phyloP scores from a whole-genome alignment of 2,113 vertebrate species.

The Poeciliopsis occidentalis region DNA sequence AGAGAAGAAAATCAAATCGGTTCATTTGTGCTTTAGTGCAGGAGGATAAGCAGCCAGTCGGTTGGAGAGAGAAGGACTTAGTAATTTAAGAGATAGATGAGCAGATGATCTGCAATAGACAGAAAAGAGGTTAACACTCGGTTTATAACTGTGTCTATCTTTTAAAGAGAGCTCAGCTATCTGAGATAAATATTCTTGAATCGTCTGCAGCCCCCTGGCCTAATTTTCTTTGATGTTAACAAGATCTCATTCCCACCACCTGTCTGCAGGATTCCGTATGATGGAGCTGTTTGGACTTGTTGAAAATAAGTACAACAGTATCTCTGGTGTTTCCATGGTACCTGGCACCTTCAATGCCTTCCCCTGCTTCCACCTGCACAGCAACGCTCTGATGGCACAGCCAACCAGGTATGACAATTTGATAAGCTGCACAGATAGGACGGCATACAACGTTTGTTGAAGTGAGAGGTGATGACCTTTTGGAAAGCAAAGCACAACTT shows the following conservation, averaged over 20 bases:
- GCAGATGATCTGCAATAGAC: no score
- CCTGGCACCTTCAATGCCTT: slow-evolving; percentile 95
- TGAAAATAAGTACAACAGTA: slow-evolving; percentile 86
- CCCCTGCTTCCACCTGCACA: slow-evolving; percentile 88
- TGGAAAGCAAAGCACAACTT: background rate
- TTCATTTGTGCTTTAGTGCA: background rate
- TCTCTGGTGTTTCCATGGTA: slow-evolving; percentile 93
- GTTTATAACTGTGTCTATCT: background rate
- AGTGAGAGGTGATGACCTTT: background rate
- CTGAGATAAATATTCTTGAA: background rate
- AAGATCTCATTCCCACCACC: background rate
- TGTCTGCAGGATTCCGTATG: slow-evolving; percentile 91
- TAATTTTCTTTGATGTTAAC: background rate
- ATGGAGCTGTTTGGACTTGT: slow-evolving; percentile 97
- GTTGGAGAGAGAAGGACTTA: background rate
- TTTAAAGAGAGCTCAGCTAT: background rate
- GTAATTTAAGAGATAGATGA: background rate
- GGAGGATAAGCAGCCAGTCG: background rate
- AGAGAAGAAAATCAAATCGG: background rate
- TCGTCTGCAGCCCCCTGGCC: background rate
- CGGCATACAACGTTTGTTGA: background rate
- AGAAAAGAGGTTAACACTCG: background rate
- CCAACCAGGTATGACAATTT: slow-evolving; percentile 87
- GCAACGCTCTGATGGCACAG: slow-evolving; percentile 88
- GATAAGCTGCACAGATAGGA: background rate